Conservation (phyloP, 2,888 invertebrate species). For the Tribolium freemani region DNA sequence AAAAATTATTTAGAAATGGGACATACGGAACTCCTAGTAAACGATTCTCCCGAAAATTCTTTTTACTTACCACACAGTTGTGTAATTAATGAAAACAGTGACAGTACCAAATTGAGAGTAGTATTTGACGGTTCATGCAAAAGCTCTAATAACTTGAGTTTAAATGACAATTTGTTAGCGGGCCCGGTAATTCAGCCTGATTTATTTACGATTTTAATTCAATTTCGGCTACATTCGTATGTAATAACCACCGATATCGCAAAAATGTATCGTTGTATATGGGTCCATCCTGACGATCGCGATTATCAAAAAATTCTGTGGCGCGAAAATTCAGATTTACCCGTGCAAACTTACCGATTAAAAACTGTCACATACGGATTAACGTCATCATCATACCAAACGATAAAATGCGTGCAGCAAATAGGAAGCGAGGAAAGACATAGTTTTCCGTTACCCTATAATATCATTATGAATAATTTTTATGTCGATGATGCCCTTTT, state of each 20-base stretch:
- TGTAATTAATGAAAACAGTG: too few relatives aligned
- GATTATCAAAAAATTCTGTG: slow-evolving; percentile 35
- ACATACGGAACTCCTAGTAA: too few relatives aligned
- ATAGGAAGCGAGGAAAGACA: slow-evolving; percentile 5
- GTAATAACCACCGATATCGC: slow-evolving; percentile 19
- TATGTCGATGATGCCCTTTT: slow-evolving; percentile 36
- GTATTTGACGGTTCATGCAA: slow-evolving; percentile 23
- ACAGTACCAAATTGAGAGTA: too few relatives aligned
- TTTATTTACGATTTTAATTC: slow-evolving; percentile 25
- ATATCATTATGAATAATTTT: slow-evolving; percentile 19
- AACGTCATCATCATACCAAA: slow-evolving; percentile 6
- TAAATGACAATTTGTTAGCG: slow-evolving; percentile 30
- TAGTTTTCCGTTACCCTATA: not conserved
- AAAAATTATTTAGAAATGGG: too few relatives aligned
- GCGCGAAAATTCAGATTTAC: slow-evolving; percentile 22
- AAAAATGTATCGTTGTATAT: slow-evolving; percentile 39
- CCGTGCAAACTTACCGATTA: slow-evolving; percentile 17
- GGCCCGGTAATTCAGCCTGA: slow-evolving; percentile 35
- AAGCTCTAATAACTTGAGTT: slow-evolving; percentile 1
- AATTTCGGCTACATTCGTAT: slow-evolving; percentile 15
- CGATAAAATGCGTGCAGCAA: slow-evolving; percentile 27
- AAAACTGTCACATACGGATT: slow-evolving; percentile 38
- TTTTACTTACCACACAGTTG: too few relatives aligned
- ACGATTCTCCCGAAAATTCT: too few relatives aligned
- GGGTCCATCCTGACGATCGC: not conserved